Evolutionary conservation across 53 echinoderm and acorn worm genomes (phyloP).

Genomic region (Hippasteria phrygiana): DNA sequence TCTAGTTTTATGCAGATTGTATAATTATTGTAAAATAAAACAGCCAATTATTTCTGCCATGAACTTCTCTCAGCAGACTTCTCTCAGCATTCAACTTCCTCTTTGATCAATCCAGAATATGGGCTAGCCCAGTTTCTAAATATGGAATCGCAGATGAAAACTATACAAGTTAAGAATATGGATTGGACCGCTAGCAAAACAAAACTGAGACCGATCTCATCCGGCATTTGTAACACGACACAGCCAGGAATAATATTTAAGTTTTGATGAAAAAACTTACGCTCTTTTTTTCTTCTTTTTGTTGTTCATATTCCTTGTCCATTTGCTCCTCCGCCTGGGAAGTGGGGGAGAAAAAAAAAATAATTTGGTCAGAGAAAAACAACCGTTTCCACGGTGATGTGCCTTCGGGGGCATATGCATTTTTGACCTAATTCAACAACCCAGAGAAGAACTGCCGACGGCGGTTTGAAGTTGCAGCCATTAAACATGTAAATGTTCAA

Average conservation of each 20-base stretch:
- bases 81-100: too few relatives aligned
- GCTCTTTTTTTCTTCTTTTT: slow-evolving; percentile 84
- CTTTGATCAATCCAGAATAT: not conserved
- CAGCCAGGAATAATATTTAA: not conserved
- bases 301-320: slow-evolving; percentile 81
- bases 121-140: not conserved
- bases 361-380: too few relatives aligned
- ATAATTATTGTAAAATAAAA: too few relatives aligned
- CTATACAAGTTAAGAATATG: not conserved
- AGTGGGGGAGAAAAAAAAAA: not conserved
- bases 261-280: slow-evolving; percentile 69
- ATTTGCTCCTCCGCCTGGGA: slow-evolving; percentile 87
- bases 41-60: too few relatives aligned
- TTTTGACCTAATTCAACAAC: too few relatives aligned
- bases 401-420: too few relatives aligned
- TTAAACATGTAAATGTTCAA: too few relatives aligned
- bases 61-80: too few relatives aligned
- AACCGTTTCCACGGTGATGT: too few relatives aligned
- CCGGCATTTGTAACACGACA: not conserved
- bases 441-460: too few relatives aligned
- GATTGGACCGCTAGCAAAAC: not conserved
- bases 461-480: too few relatives aligned
- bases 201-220: not conserved
- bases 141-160: not conserved
- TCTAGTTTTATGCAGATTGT: too few relatives aligned